A percentile compares a stretch with the other conserved stretches of the same genome.
phyloP scores from a whole-genome alignment of 2,113 vertebrate species.

The Pedetes capensis region DNA sequence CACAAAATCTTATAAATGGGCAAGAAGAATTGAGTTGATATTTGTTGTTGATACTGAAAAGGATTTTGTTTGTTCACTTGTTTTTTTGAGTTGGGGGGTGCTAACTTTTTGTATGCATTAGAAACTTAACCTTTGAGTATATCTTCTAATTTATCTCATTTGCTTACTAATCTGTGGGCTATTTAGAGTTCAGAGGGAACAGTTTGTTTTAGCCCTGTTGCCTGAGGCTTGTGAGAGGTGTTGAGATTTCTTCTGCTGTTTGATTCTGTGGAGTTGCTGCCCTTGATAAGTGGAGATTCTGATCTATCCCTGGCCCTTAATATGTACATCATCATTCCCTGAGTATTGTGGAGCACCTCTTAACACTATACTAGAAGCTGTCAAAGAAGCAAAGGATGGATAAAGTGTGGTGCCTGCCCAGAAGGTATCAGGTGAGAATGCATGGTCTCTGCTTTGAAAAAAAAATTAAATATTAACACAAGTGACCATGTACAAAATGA shows the following conservation, averaged over 20 bases:
- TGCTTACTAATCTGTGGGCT: slow-evolving; percentile 43
- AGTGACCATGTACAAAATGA: not conserved
- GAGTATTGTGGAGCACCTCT: not conserved
- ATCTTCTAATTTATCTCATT: slow-evolving; percentile 42
- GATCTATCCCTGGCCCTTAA: not conserved
- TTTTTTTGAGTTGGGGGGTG: too few relatives aligned
- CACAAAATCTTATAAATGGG: slow-evolving; percentile 45
- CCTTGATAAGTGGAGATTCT: not conserved
- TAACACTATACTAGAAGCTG: not conserved
- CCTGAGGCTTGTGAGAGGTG: not conserved
- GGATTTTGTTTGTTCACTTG: not conserved
- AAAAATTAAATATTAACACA: not conserved
- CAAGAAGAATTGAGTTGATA: slow-evolving; percentile 42
- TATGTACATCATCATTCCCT: not conserved
- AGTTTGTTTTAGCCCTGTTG: not conserved
- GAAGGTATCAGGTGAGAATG: not conserved
- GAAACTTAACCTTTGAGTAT: not conserved
- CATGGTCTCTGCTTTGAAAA: not conserved
- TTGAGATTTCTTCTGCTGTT: not conserved
- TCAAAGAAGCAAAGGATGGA: not conserved
- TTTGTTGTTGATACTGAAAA: not conserved
- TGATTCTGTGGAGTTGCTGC: not conserved
- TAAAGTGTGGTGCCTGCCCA: not conserved
- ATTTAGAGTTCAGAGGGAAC: slow-evolving; percentile 38
- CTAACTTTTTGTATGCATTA: not conserved